phyloP scores from a whole-genome alignment of 2,113 vertebrate species.

The Progne subis region DNA sequence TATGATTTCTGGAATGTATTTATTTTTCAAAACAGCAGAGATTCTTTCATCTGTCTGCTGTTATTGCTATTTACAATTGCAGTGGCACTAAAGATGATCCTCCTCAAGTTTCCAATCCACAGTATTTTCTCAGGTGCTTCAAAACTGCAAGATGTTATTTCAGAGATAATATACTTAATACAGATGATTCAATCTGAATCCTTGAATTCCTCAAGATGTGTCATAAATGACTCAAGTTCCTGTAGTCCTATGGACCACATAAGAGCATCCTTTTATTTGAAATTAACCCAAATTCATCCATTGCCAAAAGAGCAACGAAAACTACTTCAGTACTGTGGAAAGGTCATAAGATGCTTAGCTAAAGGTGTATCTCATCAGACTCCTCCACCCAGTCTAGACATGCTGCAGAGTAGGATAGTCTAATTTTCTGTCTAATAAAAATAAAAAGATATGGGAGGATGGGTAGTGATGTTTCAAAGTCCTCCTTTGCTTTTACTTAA shows the following conservation, averaged over 20 bases:
- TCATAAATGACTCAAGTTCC: constrained; percentile 1
- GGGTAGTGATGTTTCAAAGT: neutral
- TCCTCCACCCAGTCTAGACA: neutral
- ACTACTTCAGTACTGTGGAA: constrained; percentile 1
- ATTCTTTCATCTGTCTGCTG: constrained; percentile 68
- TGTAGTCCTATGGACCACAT: neutral
- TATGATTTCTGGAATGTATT: constrained; percentile 70
- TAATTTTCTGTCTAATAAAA: neutral
- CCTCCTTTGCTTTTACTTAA: neutral
- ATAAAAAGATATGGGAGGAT: neutral
- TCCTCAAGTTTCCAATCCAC: constrained; percentile 64
- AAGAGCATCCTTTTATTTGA: constrained; percentile 17
- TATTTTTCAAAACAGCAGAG: constrained; percentile 55
- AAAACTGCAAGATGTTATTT: constrained; percentile 68
- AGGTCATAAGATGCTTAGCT: neutral
- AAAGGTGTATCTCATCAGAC: neutral
- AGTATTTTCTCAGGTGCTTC: constrained; percentile 66
- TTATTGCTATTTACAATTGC: constrained; percentile 64
- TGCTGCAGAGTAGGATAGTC: neutral
- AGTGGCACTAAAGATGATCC: constrained; percentile 64
- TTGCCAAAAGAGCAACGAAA: constrained; percentile 32
- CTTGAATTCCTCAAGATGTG: constrained; percentile 59
- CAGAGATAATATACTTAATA: constrained; percentile 62
- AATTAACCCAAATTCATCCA: constrained; percentile 11
- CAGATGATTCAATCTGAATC: constrained; percentile 65